Evolutionary conservation across 2,888 invertebrate species (phyloP).

Genomic region (Muscina levida): DNA sequence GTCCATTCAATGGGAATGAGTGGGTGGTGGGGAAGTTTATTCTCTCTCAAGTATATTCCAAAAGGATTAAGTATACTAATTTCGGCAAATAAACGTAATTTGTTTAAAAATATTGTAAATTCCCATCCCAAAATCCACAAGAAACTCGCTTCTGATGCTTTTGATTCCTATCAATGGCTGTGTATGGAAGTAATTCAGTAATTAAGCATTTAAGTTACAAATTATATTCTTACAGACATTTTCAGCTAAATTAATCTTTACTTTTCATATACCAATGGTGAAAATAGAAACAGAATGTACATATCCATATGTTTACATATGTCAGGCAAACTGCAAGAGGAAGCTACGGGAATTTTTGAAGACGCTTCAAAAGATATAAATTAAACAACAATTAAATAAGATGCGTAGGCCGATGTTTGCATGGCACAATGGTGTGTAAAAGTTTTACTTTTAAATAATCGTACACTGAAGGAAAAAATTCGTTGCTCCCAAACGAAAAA

Average conservation of each 20-base stretch:
- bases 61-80: slow-evolving; percentile 25
- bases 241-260: slow-evolving; percentile 2
- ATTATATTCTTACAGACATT: slow-evolving; percentile 14
- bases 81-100: slow-evolving; percentile 25
- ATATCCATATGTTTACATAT: too few species aligned
- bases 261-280: not conserved
- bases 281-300: too few species aligned
- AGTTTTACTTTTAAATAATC: too few species aligned
- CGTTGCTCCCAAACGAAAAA: too few species aligned
- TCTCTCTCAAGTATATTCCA: not conserved
- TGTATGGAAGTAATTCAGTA: slow-evolving; percentile 7
- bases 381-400: too few species aligned
- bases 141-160: not conserved
- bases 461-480: too few species aligned
- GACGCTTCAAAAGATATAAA: too few species aligned
- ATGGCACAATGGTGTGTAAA: too few species aligned
- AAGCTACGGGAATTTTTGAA: too few species aligned
- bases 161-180: not conserved
- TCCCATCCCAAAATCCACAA: not conserved
- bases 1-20: too few species aligned
- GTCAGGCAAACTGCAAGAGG: too few species aligned
- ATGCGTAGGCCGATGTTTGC: too few species aligned
- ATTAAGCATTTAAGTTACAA: not conserved
- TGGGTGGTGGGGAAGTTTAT: not conserved
- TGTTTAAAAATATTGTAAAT: slow-evolving; percentile 15